Evolutionary conservation across 2,797 vertebrate species (phyloP), one percentile per base, ranked within the genome.

Genomic region (Sebastes ruberrimus): DNA sequence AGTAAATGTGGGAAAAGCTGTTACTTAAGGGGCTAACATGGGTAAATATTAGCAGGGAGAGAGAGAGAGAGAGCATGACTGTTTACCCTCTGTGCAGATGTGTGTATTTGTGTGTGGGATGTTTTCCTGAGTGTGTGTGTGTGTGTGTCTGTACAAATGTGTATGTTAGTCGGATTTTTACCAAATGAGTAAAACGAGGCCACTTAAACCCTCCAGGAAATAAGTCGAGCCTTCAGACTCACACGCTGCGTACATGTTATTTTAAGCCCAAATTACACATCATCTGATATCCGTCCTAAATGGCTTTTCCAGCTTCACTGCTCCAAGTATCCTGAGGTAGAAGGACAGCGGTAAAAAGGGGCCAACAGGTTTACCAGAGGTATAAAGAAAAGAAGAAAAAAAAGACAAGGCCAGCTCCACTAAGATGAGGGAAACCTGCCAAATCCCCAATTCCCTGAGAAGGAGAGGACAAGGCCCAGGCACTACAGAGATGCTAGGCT

Each of bases 281-380:
- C 87, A 89, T 86, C 88, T 81, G 86, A 91, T 91, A 88, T 84
- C 78, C 79, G 22, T 86, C 80, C 88, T 80, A 83, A 88, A 93
- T 92, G 86, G 74, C 84, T 92, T 92, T 90, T 91, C 87, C 91
- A 91, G 92, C 74, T 71, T 57, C 69, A 33, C 68, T 59, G 86
- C 83, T 83, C 64, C 42, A 30, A 82, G 83, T 71, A 33, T 57
- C 66, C 79, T 22, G 78, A 78, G 80, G 80, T 60, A 75, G 87
- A 85, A 76, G 80, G 87, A 87, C 76, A 61, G 80, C 60, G 27
- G 85, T 84, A 23, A 81, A 85, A 62, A 82, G 81, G 74, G 83
- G 86, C 74, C 86, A 79, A 82, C 83, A 85, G 88, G 70, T 89
- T 91, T 86, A 87, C 63, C 59, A 78, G 76, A 14, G 25, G 66